Evolutionary conservation across 2,888 invertebrate genomes (phyloP).

Genomic region (Ophion obscuratus): DNA sequence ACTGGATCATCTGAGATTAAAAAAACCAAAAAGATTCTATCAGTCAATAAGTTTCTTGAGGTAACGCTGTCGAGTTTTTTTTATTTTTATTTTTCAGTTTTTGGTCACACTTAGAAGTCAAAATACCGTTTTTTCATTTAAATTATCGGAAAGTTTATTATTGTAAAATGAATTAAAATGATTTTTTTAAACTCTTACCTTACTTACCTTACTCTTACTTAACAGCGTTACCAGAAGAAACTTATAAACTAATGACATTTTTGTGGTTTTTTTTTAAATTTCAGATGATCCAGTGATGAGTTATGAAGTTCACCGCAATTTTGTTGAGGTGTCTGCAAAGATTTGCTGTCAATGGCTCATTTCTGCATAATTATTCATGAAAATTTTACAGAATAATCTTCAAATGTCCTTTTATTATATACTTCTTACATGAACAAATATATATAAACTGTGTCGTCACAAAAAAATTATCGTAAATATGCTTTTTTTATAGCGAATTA

Average conservation of each 20-base stretch:
- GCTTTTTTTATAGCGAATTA: background rate
- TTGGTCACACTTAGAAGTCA: conserved; percentile 24
- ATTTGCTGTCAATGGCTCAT: conserved; percentile 6
- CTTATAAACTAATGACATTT: conserved; percentile 6
- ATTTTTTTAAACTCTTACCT: background rate
- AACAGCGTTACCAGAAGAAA: conserved; percentile 2
- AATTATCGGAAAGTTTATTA: conserved; percentile 12
- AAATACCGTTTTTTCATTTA: conserved; percentile 14
- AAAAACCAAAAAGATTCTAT: no score
- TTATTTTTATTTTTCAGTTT: conserved; percentile 14
- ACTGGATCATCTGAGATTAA: no score
- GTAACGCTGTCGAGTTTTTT: background rate
- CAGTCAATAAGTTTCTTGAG: background rate
- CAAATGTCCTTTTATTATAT: no score
- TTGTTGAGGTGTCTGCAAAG: background rate
- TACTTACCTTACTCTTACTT: no score
- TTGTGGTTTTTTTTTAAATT: background rate
- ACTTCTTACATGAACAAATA: no score
- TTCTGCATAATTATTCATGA: conserved; percentile 18
- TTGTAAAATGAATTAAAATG: conserved; percentile 8
- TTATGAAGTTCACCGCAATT: conserved; percentile 11
- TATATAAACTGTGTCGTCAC: no score
- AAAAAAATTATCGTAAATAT: conserved; percentile 14
- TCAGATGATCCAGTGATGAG: background rate
- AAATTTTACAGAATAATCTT: background rate